Conservation (phyloP, 2,888 invertebrate species). For the Andrena flavipes region DNA sequence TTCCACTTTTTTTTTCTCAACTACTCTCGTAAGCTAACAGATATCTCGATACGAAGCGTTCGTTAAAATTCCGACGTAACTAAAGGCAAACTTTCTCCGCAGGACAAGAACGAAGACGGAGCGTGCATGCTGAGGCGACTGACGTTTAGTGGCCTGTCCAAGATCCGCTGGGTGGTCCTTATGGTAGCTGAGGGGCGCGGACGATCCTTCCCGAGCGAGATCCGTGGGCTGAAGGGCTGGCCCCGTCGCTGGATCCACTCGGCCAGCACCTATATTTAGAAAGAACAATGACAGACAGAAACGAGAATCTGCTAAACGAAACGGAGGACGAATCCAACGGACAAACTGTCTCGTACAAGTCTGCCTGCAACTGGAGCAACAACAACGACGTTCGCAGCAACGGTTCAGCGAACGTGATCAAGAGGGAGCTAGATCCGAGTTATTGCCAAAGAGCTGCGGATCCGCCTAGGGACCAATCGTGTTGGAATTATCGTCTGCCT, state of each 20-base stretch:
- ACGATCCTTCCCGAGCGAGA: constrained; percentile 76
- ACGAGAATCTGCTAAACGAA: constrained; percentile 69
- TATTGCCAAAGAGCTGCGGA: constrained; percentile 62
- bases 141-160: constrained; percentile 66
- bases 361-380: constrained; percentile 51
- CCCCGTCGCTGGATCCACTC: constrained; percentile 82
- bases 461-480: constrained; percentile 52
- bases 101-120: constrained; percentile 73
- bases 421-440: constrained; percentile 68
- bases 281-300: constrained; percentile 75
- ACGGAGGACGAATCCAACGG: constrained; percentile 40
- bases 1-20: not conserved
- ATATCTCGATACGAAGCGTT: not conserved
- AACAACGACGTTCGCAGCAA: constrained; percentile 53
- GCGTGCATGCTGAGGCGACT: constrained; percentile 80
- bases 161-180: constrained; percentile 78
- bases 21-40: no score
- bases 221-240: constrained; percentile 82
- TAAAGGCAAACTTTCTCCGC: constrained; percentile 12
- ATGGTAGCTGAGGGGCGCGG: constrained; percentile 80
- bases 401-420: constrained; percentile 20
- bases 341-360: constrained; percentile 23
- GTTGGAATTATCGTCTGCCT: constrained; percentile 7
- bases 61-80: not conserved
- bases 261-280: constrained; percentile 79